Base-by-base conservation (phyloP, 2,113 vertebrate species). In the Heptranchias perlo region DNA sequence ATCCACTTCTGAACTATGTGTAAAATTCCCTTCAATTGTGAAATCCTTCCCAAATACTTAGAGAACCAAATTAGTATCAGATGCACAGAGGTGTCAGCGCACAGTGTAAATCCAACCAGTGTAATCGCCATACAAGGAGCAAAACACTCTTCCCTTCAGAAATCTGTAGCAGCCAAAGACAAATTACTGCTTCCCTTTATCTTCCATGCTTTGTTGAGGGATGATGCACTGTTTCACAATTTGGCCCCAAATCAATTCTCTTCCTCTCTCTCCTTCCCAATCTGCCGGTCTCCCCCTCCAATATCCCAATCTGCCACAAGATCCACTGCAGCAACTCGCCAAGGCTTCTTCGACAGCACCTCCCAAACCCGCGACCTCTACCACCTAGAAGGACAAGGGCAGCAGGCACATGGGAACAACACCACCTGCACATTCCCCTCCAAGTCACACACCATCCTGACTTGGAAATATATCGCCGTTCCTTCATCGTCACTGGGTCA, bases 61-160 rank as follows among this genome's bases (percentile, higher is more conserved):
- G 54, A 93, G 58, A 62, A 64, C 89, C 35, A 93, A 93, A 93
- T 93, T 16, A 93, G 21, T 93, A 62, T 58, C 89, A 93, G 89
- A 93, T 64, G 89, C 58, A 23, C 35, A 23, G 21, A 62, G 35
- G 89, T 62, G 89, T 93, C 35, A 62, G 89, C 35, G 21, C 35
- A n/a, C 64, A n/a, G 58, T 61, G n/a, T 39, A 93, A 93, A 39
- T 62, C 89, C 35, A n/a, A 39, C 58, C 89, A 62, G 89, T 92
- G 35, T 92, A 92, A 62, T 82, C 54, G 35, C 89, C 89, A 62
- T 39, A 62, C 58, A 64, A 93, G 16, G 58, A 23, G 89, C 58
- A 61, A 93, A 39, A 21, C 35, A 64, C 35, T 23, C 39, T 93
- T 61, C n/a, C 18, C 89, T 35, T 62, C 35, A 62, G 18, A 64